Evolutionary conservation across 1,140 invertebrate species (phyloP).

Genomic region (Paraescarpia echinospica): DNA sequence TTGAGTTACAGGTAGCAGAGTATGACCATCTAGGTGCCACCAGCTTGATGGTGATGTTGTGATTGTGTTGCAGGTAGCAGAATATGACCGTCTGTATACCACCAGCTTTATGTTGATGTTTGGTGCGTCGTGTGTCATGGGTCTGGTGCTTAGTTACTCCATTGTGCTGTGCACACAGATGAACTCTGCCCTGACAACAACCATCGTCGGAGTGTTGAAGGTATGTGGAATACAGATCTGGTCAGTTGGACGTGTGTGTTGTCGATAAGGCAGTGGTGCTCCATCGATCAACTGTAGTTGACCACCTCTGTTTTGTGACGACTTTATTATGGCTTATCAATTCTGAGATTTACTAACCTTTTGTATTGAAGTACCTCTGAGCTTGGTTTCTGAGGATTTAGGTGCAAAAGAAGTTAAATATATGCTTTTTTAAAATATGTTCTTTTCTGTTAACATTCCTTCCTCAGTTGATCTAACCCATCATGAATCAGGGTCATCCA

Average conservation of each 20-base stretch:
- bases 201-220: conserved; percentile 84
- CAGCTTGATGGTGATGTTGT: neutral
- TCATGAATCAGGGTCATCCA: no score
- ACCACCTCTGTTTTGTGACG: neutral
- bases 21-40: no score
- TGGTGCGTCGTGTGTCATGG: conserved; percentile 90
- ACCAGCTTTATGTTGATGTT: conserved; percentile 81
- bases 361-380: no score
- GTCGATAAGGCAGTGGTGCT: neutral
- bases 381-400: no score
- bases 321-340: neutral
- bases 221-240: conserved; percentile 31
- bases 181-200: conserved; percentile 97
- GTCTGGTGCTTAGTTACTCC: conserved; percentile 92
- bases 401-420: no score
- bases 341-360: no score
- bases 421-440: no score
- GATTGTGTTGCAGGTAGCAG: conserved; percentile 57
- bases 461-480: no score
- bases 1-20: no score
- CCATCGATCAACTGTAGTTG: neutral
- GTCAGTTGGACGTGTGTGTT: no score
- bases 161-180: conserved; percentile 92
- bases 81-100: conserved; percentile 76
- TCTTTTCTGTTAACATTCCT: no score